These are phyloP conservation scores for Ictalurus furcatus DNA, from an alignment of 2,113 vertebrate species.

Conservation along the genomic window DNA sequence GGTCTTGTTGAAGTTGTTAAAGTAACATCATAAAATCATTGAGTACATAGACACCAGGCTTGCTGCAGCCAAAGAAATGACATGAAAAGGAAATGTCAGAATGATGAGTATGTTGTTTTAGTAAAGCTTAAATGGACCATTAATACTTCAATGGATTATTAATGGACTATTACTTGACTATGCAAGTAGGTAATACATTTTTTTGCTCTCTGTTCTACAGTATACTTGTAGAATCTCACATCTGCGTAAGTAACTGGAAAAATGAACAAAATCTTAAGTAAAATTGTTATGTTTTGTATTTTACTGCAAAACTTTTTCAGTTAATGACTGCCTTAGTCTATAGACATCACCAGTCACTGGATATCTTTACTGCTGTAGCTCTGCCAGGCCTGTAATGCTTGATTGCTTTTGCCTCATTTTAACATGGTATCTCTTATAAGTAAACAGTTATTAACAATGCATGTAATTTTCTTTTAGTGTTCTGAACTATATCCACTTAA, in stretches of 20 bases:
- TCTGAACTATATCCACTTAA: constrained; percentile 60
- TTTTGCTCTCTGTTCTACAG: background rate
- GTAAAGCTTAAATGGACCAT: background rate
- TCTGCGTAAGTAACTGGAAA: background rate
- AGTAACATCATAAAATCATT: background rate
- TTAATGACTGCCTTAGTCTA: background rate
- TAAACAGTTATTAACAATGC: background rate
- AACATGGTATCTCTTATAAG: background rate
- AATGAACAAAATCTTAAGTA: background rate
- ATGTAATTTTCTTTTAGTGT: constrained; percentile 53
- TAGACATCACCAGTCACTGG: background rate
- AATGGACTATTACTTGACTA: background rate
- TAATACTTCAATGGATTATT: too few species aligned
- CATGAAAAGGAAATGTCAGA: background rate
- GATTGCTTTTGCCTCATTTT: background rate
- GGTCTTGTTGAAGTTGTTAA: background rate
- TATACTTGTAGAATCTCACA: background rate
- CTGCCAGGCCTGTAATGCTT: background rate
- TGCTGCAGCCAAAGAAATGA: background rate
- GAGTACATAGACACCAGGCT: background rate
- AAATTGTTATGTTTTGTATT: background rate
- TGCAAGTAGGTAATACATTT: background rate
- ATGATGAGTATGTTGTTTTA: background rate
- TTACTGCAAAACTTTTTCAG: background rate
- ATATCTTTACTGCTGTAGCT: background rate